Base-by-base conservation (phyloP, 2,888 invertebrate species). In the Molorchus minor region DNA sequence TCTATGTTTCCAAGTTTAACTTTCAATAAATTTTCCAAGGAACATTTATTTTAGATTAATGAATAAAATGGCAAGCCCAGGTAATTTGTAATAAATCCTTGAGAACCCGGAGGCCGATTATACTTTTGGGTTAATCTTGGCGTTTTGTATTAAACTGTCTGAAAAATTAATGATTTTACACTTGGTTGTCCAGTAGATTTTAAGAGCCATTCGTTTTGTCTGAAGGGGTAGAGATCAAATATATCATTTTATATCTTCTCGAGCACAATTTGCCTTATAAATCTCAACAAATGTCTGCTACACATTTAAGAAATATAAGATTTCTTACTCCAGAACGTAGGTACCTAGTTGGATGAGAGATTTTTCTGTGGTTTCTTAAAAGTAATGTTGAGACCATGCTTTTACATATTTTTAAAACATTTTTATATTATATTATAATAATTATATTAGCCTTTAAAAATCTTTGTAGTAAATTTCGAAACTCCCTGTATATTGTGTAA, bases 101-200 rank as follows among this genome's bases (percentile, higher is more conserved):
- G 21, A 30, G 33, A 41, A 43, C 20, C 33, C 33, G 13, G 33
- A n/a, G 43, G 2, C 49, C 20, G 38, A 38, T 49, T 13, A 33
- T 38, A 49, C 21, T 45, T 44, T 45, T 45, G 19, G 38, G 44
- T 12, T 45, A 53, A 53, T 53, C 43, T 54, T 43, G 5, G 25
- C 54, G 16, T 53, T 53, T 53, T 43, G 53, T 36, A 54, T 54
- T 54, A 56, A 60, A 60, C 60, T 60, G 56, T 52, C 56, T 60
- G 60, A 51, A 60, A 52, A 60, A 60, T 60, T 60, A 51, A 60
- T 56, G 60, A 60, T 60, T 60, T 60, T 52, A 45, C 60, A 55
- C 45, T 35, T 20, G 41, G 20, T 36, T 41, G 43, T 55, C 51
- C 52, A 30, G 44, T 45, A 51, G 52, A 56, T 60, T 59, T 56